phyloP scores from a whole-genome alignment of 2,113 vertebrate genomes.

The Heptranchias perlo region DNA sequence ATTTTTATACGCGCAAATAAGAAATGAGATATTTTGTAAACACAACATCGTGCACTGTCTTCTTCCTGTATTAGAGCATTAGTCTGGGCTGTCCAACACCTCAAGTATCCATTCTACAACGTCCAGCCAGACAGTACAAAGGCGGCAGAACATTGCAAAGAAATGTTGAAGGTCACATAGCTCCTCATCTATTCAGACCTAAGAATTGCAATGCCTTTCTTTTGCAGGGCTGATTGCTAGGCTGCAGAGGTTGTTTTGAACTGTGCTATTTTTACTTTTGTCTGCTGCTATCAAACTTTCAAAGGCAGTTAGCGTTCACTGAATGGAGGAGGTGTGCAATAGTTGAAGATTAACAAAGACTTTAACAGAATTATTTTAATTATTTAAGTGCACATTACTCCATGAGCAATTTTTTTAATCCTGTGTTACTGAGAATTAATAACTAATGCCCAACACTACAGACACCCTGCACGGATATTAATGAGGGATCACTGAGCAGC shows the following conservation, averaged over 20 bases:
- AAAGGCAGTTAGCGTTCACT: background rate
- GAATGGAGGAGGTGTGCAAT: background rate
- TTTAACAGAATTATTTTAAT: background rate
- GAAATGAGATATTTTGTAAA: background rate
- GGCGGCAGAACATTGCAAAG: background rate
- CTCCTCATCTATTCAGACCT: background rate
- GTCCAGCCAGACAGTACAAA: background rate
- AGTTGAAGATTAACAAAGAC: background rate
- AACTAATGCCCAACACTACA: background rate
- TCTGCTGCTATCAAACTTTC: background rate
- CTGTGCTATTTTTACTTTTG: slow-evolving; percentile 18
- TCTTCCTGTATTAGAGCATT: background rate
- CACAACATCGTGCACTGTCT: background rate
- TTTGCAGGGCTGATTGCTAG: background rate
- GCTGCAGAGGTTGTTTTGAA: background rate
- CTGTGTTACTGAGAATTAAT: background rate
- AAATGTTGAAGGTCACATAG: background rate
- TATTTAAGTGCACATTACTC: background rate
- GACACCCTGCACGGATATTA: background rate
- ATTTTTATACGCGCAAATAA: background rate
- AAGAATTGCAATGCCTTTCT: background rate
- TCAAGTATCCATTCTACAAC: background rate
- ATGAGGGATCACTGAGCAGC: background rate
- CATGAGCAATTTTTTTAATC: background rate
- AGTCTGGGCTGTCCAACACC: background rate